phyloP scores from a whole-genome alignment of 1,140 invertebrate genomes.

The Nebria ingens region DNA sequence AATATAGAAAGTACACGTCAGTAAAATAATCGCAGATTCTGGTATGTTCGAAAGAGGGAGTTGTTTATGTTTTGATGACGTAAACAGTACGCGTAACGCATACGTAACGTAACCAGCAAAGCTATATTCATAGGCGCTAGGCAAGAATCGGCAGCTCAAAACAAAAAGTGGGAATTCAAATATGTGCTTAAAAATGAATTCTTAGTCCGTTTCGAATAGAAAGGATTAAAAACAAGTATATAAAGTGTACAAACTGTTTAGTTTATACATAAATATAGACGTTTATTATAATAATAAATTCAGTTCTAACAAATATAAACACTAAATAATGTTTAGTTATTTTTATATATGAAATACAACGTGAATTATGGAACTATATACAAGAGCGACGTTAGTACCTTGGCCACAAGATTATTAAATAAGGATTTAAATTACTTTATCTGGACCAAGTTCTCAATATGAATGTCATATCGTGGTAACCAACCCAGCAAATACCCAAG shows the following conservation, averaged over 20 bases:
- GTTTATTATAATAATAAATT: conserved; percentile 7
- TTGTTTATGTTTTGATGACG: neutral
- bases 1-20: conserved; percentile 6
- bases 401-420: too few species aligned
- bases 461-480: neutral
- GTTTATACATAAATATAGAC: neutral
- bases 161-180: too few species aligned
- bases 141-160: too few species aligned
- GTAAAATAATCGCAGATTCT: neutral
- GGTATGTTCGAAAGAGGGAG: neutral
- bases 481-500: neutral
- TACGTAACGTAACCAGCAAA: too few species aligned
- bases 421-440: too few species aligned
- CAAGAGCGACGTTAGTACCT: neutral
- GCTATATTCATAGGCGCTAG: too few species aligned
- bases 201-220: too few species aligned
- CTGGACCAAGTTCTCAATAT: neutral
- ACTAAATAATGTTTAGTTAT: conserved; percentile 6
- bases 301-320: conserved; percentile 2
- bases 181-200: too few species aligned
- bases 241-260: neutral
- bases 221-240: neutral
- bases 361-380: neutral
- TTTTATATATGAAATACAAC: conserved; percentile 7
- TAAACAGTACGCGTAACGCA: too few species aligned